Conservation (phyloP, 2,113 vertebrate genomes). For the Vulpes ferrilata region DNA sequence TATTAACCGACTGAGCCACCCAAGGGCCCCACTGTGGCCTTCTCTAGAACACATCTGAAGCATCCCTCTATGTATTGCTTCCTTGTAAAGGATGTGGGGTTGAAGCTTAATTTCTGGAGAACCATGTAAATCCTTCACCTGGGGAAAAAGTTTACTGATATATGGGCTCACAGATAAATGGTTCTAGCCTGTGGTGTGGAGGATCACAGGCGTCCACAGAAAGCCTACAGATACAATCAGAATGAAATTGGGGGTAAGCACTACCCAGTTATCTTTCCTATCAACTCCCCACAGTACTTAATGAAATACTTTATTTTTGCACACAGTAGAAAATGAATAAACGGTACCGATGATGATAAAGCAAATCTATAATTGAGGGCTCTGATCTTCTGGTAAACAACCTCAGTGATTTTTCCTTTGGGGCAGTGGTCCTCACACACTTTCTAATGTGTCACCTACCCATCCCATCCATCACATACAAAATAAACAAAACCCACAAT, state of each 20-base stretch:
- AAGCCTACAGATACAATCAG: background rate
- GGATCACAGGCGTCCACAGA: background rate
- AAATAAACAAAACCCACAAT: background rate
- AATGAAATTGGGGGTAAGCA: background rate
- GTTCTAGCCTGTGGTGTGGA: background rate
- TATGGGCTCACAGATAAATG: background rate
- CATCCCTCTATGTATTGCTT: background rate
- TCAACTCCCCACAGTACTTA: background rate
- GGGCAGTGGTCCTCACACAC: conserved; percentile 22
- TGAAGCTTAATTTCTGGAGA: background rate
- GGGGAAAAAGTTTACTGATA: background rate
- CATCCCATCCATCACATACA: background rate
- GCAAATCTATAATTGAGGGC: conserved; percentile 15
- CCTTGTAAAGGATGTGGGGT: background rate
- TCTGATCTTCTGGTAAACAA: conserved; percentile 55
- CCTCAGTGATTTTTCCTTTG: background rate
- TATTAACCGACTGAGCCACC: too few relatives aligned
- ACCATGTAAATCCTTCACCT: background rate
- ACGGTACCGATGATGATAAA: background rate
- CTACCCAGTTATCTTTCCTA: background rate
- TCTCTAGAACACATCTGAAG: background rate
- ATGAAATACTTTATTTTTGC: conserved; percentile 27
- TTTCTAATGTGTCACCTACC: conserved; percentile 36
- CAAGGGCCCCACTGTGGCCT: background rate
- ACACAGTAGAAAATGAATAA: conserved; percentile 52